These are phyloP conservation scores for Procambarus clarkii DNA, from an alignment of 1,140 invertebrate species.

Conservation along the genomic window DNA sequence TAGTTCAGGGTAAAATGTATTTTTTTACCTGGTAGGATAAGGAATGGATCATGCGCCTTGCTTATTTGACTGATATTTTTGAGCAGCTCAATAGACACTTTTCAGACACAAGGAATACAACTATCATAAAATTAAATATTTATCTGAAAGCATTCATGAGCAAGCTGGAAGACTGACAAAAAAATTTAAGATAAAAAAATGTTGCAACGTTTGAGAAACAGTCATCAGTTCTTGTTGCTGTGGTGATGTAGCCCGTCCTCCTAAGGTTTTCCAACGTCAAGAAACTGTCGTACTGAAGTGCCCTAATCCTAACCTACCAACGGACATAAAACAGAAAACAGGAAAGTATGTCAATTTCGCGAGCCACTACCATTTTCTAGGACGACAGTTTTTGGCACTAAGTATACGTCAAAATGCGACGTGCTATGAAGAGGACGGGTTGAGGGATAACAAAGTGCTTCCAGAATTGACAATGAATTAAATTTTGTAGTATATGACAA, in stretches of 20 bases:
- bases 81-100: slow-evolving; percentile 2
- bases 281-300: too few relatives aligned
- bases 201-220: slow-evolving; percentile 10
- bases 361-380: too few relatives aligned
- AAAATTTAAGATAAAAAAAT: slow-evolving; percentile 9
- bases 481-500: slow-evolving; percentile 25
- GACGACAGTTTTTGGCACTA: too few relatives aligned
- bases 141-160: background rate
- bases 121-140: slow-evolving; percentile 4
- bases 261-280: too few relatives aligned
- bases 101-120: background rate
- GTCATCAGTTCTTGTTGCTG: slow-evolving; percentile 23
- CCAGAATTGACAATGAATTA: slow-evolving; percentile 29
- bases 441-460: slow-evolving; percentile 33
- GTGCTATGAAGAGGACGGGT: too few relatives aligned
- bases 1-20: slow-evolving; percentile 10
- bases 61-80: slow-evolving; percentile 32
- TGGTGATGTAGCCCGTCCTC: background rate
- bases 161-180: slow-evolving; percentile 1
- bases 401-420: too few relatives aligned
- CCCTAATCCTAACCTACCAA: too few relatives aligned
- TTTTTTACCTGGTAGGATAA: slow-evolving; percentile 20
- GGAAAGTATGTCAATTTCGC: too few relatives aligned
- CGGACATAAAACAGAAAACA: too few relatives aligned
- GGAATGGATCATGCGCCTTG: slow-evolving; percentile 19